Evolutionary conservation across 2,797 vertebrate genomes (phyloP).

Genomic region (Lagorchestes hirsutus): DNA sequence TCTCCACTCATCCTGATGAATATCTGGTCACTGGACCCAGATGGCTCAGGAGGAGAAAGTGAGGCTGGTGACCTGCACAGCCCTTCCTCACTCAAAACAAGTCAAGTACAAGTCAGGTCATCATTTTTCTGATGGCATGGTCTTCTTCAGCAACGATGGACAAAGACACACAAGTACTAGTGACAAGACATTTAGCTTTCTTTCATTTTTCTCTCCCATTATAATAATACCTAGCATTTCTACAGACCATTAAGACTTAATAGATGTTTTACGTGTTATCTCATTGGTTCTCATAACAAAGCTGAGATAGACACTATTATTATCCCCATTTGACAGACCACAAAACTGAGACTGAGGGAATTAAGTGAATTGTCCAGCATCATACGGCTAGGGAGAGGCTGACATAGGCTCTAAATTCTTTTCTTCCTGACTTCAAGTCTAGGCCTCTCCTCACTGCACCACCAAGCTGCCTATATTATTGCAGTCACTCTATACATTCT

Average conservation of each 20-base stretch:
- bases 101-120: too few relatives aligned
- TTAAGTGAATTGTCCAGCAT: not conserved
- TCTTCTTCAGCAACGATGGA: too few relatives aligned
- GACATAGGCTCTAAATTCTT: not conserved
- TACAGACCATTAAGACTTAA: not conserved
- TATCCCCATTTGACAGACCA: not conserved
- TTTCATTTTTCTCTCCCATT: not conserved
- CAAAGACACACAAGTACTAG: not conserved
- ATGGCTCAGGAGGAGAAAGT: too few relatives aligned
- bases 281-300: not conserved
- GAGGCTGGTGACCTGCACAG: too few relatives aligned
- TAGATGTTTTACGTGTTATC: not conserved
- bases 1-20: too few relatives aligned
- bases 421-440: not conserved
- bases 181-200: not conserved
- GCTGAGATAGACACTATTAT: not conserved
- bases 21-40: too few relatives aligned
- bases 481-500: not conserved
- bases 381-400: not conserved
- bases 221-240: not conserved
- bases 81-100: too few relatives aligned
- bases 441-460: not conserved
- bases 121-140: too few relatives aligned
- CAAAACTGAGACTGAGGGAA: not conserved
- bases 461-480: not conserved